Percentiles rank a stretch among this genome's conserved stretches.
Evolutionary conservation across 2,888 invertebrate species (phyloP).

Genomic region (Gnatocerus cornutus): DNA sequence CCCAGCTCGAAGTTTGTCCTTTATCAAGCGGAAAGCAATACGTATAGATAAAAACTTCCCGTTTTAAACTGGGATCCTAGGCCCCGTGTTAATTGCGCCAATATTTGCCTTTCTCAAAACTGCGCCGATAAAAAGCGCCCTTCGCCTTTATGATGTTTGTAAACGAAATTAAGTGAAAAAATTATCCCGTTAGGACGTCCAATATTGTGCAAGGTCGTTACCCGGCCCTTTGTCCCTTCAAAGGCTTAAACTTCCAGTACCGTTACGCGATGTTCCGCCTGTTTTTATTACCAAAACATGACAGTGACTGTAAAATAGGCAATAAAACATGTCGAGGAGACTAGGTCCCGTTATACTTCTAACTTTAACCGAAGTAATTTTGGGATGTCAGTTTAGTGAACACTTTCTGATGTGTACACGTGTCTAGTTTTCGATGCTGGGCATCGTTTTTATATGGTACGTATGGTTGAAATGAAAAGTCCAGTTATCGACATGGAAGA

Average conservation of each 20-base stretch:
- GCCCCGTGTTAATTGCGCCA: neutral
- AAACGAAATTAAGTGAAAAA: constrained; percentile 60
- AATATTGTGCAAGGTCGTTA: constrained; percentile 62
- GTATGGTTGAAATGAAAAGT: neutral
- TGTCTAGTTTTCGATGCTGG: constrained; percentile 4
- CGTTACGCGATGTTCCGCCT: constrained; percentile 68
- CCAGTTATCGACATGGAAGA: no score
- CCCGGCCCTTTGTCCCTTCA: constrained; percentile 58
- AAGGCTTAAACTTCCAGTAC: constrained; percentile 56
- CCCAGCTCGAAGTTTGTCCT: constrained; percentile 16
- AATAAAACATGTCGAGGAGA: constrained; percentile 67
- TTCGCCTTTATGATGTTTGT: constrained; percentile 47
- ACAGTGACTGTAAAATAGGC: constrained; percentile 66
- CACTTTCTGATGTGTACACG: constrained; percentile 29
- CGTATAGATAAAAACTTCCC: constrained; percentile 14
- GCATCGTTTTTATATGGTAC: neutral
- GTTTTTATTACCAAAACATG: constrained; percentile 69
- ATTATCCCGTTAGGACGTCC: constrained; percentile 58
- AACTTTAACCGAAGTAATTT: constrained; percentile 52
- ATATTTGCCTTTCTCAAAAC: constrained; percentile 6
- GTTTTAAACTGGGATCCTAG: neutral
- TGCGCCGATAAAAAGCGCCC: neutral
- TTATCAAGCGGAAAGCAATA: constrained; percentile 40
- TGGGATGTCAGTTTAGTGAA: constrained; percentile 39
- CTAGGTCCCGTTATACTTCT: constrained; percentile 65